Percentiles rank a stretch among this genome's conserved stretches.
Conservation (phyloP, 2,113 vertebrate genomes). For the Pelusios castaneus region DNA sequence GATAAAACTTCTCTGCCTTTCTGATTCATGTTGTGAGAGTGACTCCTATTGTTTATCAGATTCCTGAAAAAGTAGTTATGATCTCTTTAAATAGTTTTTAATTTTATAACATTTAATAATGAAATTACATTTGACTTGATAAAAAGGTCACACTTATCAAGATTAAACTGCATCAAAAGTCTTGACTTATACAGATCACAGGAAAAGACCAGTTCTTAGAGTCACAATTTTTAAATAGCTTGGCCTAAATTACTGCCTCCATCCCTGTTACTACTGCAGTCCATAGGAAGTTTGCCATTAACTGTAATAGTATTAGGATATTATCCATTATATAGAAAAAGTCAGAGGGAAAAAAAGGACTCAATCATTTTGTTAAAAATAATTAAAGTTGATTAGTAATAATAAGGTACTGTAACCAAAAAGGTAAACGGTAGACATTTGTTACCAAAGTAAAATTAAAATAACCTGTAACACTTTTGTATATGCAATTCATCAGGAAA, state of each 20-base stretch:
- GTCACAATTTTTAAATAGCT: background rate
- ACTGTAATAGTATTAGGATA: conserved; percentile 52
- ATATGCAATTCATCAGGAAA: conserved; percentile 77
- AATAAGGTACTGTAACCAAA: conserved; percentile 66
- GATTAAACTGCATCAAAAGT: background rate
- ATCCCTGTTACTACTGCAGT: conserved; percentile 31
- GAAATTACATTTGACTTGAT: background rate
- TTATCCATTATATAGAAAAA: conserved; percentile 13
- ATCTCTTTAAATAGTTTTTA: background rate
- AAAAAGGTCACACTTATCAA: background rate
- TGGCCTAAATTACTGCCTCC: background rate
- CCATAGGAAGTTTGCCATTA: conserved; percentile 48
- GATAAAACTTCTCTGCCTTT: background rate
- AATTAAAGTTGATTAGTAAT: conserved; percentile 74
- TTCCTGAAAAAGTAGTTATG: background rate
- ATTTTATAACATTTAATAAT: no score
- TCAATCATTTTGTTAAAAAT: conserved; percentile 62
- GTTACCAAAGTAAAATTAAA: conserved; percentile 77
- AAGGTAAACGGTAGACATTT: conserved; percentile 74
- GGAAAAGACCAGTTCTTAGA: background rate
- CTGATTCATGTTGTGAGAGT: fast-evolving
- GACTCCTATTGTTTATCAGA: background rate
- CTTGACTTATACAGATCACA: background rate
- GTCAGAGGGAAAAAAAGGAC: conserved; percentile 51
- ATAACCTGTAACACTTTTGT: conserved; percentile 72